Conservation (phyloP, 1,140 invertebrate genomes). For the Penaeus indicus region DNA sequence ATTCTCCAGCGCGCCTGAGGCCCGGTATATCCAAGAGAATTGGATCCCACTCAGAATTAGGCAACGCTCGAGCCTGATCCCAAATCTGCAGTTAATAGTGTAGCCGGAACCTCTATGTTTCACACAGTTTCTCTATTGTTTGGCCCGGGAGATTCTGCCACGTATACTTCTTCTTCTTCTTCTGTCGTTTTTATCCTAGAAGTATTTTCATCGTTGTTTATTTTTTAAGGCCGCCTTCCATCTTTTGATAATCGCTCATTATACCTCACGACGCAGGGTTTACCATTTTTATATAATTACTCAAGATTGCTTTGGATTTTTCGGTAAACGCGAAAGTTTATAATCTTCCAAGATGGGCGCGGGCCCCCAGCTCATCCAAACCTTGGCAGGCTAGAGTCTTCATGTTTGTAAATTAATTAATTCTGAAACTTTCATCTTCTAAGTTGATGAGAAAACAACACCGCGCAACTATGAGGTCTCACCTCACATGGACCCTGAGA, state of each 20-base stretch:
- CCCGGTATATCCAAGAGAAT: slow-evolving; percentile 29
- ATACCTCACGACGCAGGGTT: no score
- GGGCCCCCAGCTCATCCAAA: no score
- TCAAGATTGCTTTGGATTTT: no score
- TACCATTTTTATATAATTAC: no score
- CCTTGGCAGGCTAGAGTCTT: slow-evolving; percentile 7
- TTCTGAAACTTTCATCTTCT: slow-evolving; percentile 21
- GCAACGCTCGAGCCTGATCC: slow-evolving; percentile 36
- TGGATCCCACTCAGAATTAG: slow-evolving; percentile 39
- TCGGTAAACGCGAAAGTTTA: no score
- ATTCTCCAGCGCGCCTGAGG: slow-evolving; percentile 5
- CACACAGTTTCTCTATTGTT: slow-evolving; percentile 3
- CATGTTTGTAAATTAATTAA: slow-evolving; percentile 33
- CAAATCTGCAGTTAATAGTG: slow-evolving; percentile 41
- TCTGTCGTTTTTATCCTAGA: no score
- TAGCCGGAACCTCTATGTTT: not conserved
- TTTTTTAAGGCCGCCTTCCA: no score
- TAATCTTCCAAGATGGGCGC: no score
- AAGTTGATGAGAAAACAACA: slow-evolving; percentile 23
- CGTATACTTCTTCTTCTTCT: no score
- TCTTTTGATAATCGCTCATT: no score
- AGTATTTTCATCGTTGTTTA: no score
- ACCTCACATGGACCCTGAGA: not conserved
- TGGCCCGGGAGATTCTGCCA: not conserved
- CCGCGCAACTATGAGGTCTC: slow-evolving; percentile 16